These are phyloP conservation scores for Siniperca obscura DNA, from an alignment of 2,797 vertebrate species.

Conservation along the genomic window DNA sequence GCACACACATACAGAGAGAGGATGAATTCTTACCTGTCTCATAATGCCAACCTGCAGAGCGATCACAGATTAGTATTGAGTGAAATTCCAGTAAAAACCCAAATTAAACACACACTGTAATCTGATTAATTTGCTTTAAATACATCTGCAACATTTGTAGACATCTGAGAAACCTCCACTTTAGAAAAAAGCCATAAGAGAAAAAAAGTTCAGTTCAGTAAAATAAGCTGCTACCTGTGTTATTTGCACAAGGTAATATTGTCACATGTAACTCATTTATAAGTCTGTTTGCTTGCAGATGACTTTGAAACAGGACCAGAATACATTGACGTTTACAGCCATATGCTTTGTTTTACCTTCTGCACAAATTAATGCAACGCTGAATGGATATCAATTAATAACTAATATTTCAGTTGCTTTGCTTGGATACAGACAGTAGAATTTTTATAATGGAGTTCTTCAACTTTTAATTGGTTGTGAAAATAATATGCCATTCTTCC, in stretches of 20 bases:
- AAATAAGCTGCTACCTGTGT: slow-evolving; percentile 25
- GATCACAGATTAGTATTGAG: neutral
- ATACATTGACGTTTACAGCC: slow-evolving; percentile 68
- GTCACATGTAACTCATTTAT: slow-evolving; percentile 12
- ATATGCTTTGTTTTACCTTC: slow-evolving; percentile 73
- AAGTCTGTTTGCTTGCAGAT: slow-evolving; percentile 48
- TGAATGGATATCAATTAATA: slow-evolving; percentile 86
- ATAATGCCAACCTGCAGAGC: neutral
- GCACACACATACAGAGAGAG: neutral
- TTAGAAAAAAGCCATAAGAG: neutral
- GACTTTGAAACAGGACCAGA: slow-evolving; percentile 73
- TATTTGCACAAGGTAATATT: slow-evolving; percentile 39
- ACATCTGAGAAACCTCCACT: neutral
- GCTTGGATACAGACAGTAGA: slow-evolving; percentile 84
- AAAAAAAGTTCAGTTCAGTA: neutral
- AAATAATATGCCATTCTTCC: slow-evolving; percentile 67
- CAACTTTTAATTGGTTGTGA: slow-evolving; percentile 87
- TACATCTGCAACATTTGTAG: neutral
- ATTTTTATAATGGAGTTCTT: slow-evolving; percentile 82
- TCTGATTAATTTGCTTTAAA: neutral
- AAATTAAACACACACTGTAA: neutral
- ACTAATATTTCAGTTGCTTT: slow-evolving; percentile 81
- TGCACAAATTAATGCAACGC: slow-evolving; percentile 74
- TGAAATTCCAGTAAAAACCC: neutral
- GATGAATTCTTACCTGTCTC: neutral